Base-by-base conservation (phyloP, 2,113 vertebrate genomes). In the Corapipo altera region DNA sequence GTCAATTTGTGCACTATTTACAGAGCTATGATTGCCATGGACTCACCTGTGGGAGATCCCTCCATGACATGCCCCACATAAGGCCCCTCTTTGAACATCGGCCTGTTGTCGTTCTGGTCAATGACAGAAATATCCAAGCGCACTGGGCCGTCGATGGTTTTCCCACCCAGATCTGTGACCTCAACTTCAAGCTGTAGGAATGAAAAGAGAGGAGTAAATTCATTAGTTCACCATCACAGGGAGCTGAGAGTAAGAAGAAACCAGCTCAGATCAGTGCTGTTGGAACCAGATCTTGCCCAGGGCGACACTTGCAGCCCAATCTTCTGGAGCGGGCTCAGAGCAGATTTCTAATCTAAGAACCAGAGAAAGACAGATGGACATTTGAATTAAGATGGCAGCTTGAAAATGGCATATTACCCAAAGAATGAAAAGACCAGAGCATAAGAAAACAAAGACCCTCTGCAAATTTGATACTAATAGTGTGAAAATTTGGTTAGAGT, bases 91-190 rank as follows among this genome's bases (percentile, higher is more conserved):
- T 97, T 99, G 94, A 99, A 99, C 97, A 99, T 98, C 1, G 99
- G 99, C 49, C 99, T 97, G 97, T 99, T 99, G 97, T 99, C 99
- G 46, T 99, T 99, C 92, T 99, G 99, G 96, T 99, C 99, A 20
- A 99, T 99, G 82, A 99, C 98, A 4, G 95, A 96, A 91, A 99
- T 96, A 43, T 98, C 97, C 46, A 99, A 96, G 20, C 96, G 95
- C 12, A 98, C 98, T 0, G 99, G 99, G 3, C 98, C 99, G 30
- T 99, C 99, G 0, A 99, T 88, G 15, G 98, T 96, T 64, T 98
- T 99, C 33, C 99, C 99, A 7, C 66, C 97, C 28, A 95, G 84
- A 72, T 99, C 99, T 11, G 96, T 98, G 32, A 98, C 98, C 73
- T 99, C 99, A 22, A 99, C 99, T 59, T 99, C 98, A 59, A 99